These are phyloP conservation scores for Tupaia chinensis DNA, from an alignment of 2,113 vertebrate species.

Conservation along the genomic window DNA sequence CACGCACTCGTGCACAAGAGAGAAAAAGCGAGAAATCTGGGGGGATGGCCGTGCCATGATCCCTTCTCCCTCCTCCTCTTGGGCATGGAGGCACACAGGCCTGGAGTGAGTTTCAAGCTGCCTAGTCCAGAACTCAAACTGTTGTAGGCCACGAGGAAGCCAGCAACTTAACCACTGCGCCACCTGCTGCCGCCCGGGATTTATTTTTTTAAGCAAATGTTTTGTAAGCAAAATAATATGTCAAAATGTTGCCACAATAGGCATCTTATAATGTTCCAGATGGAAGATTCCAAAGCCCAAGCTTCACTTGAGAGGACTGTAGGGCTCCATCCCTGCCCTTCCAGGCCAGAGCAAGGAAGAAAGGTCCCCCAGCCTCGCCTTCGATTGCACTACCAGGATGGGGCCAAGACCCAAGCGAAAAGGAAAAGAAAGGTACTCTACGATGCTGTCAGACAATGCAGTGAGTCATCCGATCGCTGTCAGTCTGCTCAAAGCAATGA, in stretches of 20 bases:
- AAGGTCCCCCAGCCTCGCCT: neutral
- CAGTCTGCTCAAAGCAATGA: neutral
- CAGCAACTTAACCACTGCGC: too few relatives aligned
- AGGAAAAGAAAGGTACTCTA: neutral
- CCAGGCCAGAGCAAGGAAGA: neutral
- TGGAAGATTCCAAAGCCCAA: neutral
- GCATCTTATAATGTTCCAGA: neutral
- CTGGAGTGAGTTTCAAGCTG: too few relatives aligned
- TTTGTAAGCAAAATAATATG: constrained; percentile 21
- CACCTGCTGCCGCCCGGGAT: too few relatives aligned
- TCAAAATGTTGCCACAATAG: neutral
- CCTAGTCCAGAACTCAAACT: too few relatives aligned
- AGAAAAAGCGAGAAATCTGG: too few relatives aligned
- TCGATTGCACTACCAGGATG: neutral
- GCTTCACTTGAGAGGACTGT: neutral
- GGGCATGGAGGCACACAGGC: too few relatives aligned
- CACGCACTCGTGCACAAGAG: too few relatives aligned
- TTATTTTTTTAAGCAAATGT: neutral
- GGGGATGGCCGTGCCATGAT: too few relatives aligned
- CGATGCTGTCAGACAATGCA: neutral
- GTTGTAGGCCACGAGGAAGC: too few relatives aligned
- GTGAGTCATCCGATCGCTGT: neutral
- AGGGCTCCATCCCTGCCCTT: neutral
- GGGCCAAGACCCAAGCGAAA: neutral
- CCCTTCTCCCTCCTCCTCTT: too few relatives aligned